Evolutionary conservation across 2,797 vertebrate genomes (phyloP).

Genomic region (Coranthus polyacanthus): DNA sequence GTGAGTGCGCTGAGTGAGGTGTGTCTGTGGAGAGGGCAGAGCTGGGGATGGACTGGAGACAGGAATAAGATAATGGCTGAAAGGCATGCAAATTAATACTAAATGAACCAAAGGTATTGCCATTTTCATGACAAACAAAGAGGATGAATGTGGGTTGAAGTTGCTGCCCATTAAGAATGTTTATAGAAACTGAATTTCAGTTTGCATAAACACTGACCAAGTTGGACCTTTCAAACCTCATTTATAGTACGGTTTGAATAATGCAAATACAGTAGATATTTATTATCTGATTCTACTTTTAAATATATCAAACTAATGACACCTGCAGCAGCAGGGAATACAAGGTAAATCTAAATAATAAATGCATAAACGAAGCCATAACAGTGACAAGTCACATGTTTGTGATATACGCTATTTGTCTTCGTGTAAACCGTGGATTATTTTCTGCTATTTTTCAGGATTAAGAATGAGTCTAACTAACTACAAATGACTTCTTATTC

Average conservation of each 20-base stretch:
- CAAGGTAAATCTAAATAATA: not conserved
- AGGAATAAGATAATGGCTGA: conserved; percentile 55
- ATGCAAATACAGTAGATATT: not conserved
- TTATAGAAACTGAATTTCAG: conserved; percentile 30
- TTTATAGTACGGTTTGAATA: not conserved
- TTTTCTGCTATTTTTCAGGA: conserved; percentile 19
- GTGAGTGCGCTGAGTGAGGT: conserved; percentile 51
- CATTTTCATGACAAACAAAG: conserved; percentile 26
- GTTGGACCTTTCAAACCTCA: conserved; percentile 11
- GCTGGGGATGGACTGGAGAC: conserved; percentile 56
- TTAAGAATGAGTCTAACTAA: not conserved
- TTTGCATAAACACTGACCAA: conserved; percentile 33
- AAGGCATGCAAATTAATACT: conserved; percentile 70
- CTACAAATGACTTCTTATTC: too few relatives aligned
- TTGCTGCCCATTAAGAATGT: not conserved
- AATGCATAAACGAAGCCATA: not conserved
- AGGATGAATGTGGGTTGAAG: conserved; percentile 35
- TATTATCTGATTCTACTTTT: not conserved
- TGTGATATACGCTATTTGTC: not conserved
- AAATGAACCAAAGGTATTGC: conserved; percentile 42
- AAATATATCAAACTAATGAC: not conserved
- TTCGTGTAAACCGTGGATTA: conserved; percentile 1
- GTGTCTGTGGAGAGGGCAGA: conserved; percentile 47
- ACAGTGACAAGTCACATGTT: not conserved
- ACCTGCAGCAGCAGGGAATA: conserved; percentile 8